Conservation (phyloP, 2,797 vertebrate species). For the Molothrus ater region DNA sequence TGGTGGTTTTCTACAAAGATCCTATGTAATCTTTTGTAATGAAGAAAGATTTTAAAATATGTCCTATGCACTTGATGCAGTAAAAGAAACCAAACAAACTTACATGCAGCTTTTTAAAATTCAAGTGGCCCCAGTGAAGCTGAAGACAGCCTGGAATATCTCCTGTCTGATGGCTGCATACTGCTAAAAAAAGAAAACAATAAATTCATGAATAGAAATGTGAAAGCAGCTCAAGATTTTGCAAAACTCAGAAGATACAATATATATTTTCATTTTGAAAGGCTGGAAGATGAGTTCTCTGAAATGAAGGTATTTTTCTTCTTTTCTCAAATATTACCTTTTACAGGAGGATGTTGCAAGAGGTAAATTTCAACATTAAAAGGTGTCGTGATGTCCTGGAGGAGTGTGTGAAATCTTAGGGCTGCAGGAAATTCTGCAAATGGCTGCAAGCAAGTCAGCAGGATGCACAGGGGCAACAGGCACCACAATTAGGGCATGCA, state of each 20-base stretch:
- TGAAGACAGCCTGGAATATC: background rate
- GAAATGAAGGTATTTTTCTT: background rate
- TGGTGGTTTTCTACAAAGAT: background rate
- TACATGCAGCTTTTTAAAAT: background rate
- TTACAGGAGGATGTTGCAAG: background rate
- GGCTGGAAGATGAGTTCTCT: background rate
- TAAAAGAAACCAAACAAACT: background rate
- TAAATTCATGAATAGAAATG: background rate
- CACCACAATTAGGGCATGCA: background rate
- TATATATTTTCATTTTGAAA: slow-evolving; percentile 6
- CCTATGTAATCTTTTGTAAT: background rate
- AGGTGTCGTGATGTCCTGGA: background rate
- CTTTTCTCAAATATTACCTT: background rate
- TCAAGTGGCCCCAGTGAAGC: background rate
- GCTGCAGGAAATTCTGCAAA: background rate
- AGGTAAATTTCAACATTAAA: background rate
- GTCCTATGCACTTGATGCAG: background rate
- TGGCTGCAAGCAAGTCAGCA: background rate
- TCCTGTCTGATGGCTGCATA: background rate
- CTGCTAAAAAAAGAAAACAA: background rate
- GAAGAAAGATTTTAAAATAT: background rate
- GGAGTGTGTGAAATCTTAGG: background rate
- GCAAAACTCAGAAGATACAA: background rate
- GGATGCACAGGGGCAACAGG: background rate
- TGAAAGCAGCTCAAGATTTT: background rate